Evolutionary conservation across 92 coral and sea anemone genomes (phyloP).

Genomic region (Siderastrea siderea): DNA sequence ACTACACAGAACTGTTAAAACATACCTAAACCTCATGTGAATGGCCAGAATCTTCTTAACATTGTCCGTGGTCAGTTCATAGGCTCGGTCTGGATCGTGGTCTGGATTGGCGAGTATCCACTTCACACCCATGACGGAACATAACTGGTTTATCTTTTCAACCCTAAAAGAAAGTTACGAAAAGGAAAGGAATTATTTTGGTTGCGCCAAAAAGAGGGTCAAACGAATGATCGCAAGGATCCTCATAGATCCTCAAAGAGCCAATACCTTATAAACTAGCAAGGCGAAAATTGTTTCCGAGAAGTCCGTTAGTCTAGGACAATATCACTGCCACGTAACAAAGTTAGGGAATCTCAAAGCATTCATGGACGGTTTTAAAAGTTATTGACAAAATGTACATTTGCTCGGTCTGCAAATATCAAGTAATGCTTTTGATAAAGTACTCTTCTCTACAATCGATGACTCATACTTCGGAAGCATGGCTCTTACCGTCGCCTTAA

Average conservation of each 20-base stretch:
- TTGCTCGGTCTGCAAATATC: no score
- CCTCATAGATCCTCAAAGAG: background rate
- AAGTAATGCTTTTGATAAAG: no score
- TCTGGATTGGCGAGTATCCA: background rate
- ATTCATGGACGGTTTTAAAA: background rate
- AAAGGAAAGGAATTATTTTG: no score
- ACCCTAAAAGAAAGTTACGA: conserved; percentile 14
- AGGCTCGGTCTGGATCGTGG: conserved; percentile 81
- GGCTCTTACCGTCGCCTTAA: no score
- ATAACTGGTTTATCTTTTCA: conserved; percentile 54
- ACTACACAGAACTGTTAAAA: background rate
- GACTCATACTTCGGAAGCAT: no score
- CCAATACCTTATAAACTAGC: background rate
- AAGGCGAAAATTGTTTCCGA: background rate
- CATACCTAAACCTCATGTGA: conserved; percentile 93
- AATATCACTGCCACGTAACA: no score
- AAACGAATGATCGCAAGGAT: no score
- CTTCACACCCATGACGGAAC: conserved; percentile 77
- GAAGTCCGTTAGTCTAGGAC: background rate
- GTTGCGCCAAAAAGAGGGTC: no score
- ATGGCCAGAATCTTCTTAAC: conserved; percentile 92
- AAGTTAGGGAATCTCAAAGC: background rate
- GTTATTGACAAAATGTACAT: no score
- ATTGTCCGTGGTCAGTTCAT: conserved; percentile 91
- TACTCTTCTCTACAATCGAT: no score